Percentiles rank a stretch among this genome's conserved stretches.
phyloP scores from a whole-genome alignment of 2,797 vertebrate genomes.

The Malacoraja senta region DNA sequence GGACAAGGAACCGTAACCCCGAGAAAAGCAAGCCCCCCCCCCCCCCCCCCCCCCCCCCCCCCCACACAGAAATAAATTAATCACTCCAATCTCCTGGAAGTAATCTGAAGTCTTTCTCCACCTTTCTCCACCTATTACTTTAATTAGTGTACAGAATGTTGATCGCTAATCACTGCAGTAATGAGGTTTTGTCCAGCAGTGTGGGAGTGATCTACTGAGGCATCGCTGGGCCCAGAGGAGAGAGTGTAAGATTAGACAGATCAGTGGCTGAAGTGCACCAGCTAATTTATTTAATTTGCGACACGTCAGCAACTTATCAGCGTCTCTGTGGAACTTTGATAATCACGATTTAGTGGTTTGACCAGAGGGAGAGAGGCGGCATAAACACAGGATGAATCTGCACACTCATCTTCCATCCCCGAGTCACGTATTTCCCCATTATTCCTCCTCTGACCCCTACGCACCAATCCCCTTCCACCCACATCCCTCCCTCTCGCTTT shows the following conservation, averaged over 20 bases:
- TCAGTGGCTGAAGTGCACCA: background rate
- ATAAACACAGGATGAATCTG: background rate
- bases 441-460: too few species aligned
- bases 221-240: background rate
- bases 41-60: too few species aligned
- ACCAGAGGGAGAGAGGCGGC: background rate
- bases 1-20: too few species aligned
- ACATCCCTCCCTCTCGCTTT: too few species aligned
- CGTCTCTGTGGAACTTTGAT: background rate
- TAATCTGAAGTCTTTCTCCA: background rate
- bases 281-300: constrained; percentile 16
- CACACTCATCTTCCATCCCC: too few species aligned
- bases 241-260: background rate
- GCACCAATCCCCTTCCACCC: too few species aligned
- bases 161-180: background rate
- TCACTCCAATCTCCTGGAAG: background rate
- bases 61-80: too few species aligned
- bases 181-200: background rate
- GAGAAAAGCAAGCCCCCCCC: too few species aligned
- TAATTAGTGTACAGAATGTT: constrained; percentile 1
- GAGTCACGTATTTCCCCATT: too few species aligned
- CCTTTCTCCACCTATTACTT: background rate
- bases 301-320: background rate
- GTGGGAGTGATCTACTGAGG: background rate
- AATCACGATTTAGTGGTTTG: background rate